Base-by-base conservation (phyloP, 2,888 invertebrate species). In the Leptarthrus brevirostris region DNA sequence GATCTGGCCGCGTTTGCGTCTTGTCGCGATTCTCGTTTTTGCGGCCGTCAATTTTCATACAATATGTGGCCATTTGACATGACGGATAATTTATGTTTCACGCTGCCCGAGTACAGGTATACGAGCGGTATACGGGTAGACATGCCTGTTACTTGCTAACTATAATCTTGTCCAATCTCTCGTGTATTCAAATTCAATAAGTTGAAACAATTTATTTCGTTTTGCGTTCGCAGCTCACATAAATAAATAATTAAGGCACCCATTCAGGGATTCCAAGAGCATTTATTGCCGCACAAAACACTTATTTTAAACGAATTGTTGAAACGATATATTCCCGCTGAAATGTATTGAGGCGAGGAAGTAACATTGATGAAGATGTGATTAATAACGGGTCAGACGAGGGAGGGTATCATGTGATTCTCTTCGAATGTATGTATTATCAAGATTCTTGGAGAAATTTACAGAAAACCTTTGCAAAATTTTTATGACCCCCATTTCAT, bases 11-110 rank as follows among this genome's bases (percentile, higher is more conserved):
- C 12, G 3, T n/a, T 40, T n/a, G n/a, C 12, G 12, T 14, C 3
- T n/a, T 14, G 34, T 18, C 34, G 14, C 26, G 18, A 12, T 58
- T 26, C 6, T 34, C 58, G 14, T 54, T 54, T 54, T 58, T 16
- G 3, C 20, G 58, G 61, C 22, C 75, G 72, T 76, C 72, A 74
- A 76, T 76, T 76, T 76, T 74, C 76, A 76, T 74, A 74, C 74
- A 74, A 74, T 76, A 76, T 76, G 74, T 74, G 58, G 58, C 72
- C 72, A 74, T 76, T 76, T 74, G 74, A 76, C 74, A 74, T 72
- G 74, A 74, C 76, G 58, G 72, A 74, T 76, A 76, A 76, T 76
- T 76, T 76, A 76, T 76, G 75, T 76, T 76, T 69, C 66, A 72
- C 54, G 71, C 61, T 61, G 61, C 61, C 14, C 61, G 22, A 40